phyloP scores from a whole-genome alignment of 2,113 vertebrate genomes.

The Trochalopteron elliotii region DNA sequence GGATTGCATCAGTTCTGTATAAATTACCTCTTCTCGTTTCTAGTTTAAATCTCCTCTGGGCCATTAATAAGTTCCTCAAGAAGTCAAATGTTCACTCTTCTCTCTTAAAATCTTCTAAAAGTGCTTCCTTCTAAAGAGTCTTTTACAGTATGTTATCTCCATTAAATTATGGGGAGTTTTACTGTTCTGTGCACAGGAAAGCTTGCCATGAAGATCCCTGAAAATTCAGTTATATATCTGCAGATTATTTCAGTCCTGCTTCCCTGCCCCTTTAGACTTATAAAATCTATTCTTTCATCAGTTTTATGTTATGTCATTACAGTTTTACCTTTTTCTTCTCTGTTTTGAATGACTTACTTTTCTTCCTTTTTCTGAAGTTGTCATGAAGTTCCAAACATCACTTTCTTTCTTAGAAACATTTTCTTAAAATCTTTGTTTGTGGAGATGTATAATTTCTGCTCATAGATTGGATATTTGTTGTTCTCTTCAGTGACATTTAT shows the following conservation, averaged over 20 bases:
- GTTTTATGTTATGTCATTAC: not conserved
- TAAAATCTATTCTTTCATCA: not conserved
- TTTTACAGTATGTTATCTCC: not conserved
- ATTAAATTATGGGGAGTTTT: rapidly evolving
- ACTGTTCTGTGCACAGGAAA: not conserved
- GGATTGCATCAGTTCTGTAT: not conserved
- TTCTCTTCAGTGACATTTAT: not conserved
- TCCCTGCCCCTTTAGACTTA: not conserved
- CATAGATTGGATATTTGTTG: not conserved
- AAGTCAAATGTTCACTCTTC: not conserved
- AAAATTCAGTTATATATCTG: not conserved
- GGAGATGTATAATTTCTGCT: not conserved
- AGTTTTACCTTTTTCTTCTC: not conserved
- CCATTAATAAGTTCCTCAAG: not conserved
- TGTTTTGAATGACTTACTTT: not conserved
- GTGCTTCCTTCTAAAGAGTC: not conserved
- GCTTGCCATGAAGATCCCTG: not conserved
- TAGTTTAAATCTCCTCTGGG: not conserved
- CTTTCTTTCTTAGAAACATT: not conserved
- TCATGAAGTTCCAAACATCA: not conserved
- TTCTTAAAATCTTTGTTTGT: not conserved
- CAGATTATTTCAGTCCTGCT: not conserved
- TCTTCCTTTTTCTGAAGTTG: not conserved
- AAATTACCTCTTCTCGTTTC: not conserved
- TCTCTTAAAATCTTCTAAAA: not conserved